A percentile compares a stretch with the other conserved stretches of the same genome.
Evolutionary conservation across 1,140 invertebrate species (phyloP).

Genomic region (Halotydeus destructor): DNA sequence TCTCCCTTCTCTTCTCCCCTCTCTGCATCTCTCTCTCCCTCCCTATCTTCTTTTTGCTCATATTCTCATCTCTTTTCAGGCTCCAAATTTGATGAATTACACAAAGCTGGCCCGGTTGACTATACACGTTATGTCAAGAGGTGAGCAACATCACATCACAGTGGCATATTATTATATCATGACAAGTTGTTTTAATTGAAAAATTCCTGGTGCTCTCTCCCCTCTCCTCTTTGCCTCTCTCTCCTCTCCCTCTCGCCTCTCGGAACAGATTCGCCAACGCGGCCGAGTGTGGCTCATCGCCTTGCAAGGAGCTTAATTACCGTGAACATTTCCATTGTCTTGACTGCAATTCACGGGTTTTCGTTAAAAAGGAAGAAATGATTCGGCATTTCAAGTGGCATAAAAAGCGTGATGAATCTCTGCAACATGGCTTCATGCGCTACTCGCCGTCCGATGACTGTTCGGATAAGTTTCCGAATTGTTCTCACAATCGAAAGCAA

Average conservation of each 20-base stretch:
- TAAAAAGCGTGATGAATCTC: conserved; percentile 87
- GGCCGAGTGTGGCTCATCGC: conserved; percentile 49
- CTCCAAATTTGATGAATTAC: conserved; percentile 12
- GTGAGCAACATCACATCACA: conserved; percentile 15
- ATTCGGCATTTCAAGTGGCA: conserved; percentile 98
- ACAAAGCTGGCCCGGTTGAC: conserved; percentile 30
- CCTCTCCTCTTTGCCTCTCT: not conserved
- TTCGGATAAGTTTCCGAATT: conserved; percentile 48
- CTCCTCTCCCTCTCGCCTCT: not conserved
- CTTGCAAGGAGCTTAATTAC: conserved; percentile 60
- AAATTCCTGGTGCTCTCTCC: not conserved
- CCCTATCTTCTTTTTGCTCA: not conserved
- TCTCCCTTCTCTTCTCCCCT: too few species aligned
- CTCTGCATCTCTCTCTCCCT: too few species aligned
- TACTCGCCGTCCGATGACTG: conserved; percentile 81
- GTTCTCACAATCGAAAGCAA: conserved; percentile 85
- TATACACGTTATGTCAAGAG: conserved; percentile 60
- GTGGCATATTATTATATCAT: not conserved
- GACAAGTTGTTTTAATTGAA: not conserved
- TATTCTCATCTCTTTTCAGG: not conserved
- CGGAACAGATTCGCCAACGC: conserved; percentile 36
- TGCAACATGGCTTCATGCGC: conserved; percentile 88
- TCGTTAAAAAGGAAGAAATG: conserved; percentile 96
- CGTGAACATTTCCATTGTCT: conserved; percentile 91
- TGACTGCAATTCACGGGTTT: conserved; percentile 61